Base-by-base conservation (phyloP, 2,113 vertebrate species). In the Alligator mississippiensis region DNA sequence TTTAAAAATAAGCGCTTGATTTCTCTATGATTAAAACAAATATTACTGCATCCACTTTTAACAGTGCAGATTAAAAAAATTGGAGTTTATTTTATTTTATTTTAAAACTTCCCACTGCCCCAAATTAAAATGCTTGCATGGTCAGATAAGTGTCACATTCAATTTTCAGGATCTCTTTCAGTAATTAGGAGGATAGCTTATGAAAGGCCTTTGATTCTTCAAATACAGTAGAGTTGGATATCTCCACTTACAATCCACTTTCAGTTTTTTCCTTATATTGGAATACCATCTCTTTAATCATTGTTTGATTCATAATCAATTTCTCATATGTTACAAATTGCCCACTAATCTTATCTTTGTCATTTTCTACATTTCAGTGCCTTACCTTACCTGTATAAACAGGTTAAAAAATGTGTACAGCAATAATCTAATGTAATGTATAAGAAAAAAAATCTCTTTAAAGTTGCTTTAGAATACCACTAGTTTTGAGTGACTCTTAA, bases 281-380 rank as follows among this genome's bases (percentile, higher is more conserved):
- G 55, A 93, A 38, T 55, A 82, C 81, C n/a, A 47, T 8, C 9
- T 5, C 22, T 89, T 30, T 58, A 82, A 68, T 17, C 6, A 18
- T 9, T 85, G 11, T 77, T 88, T 70, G 21, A 68, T 80, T 88
- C 60, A 88, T 80, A 83, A 60, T 28, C 63, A 28, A 27, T 6
- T 27, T 27, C 63, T 38, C 17, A 2, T 62, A 84, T 68, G 30
- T 62, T 90, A n/a, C 77, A 89, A 92, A 18, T 1, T 27, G 34
- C 28, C 54, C 82, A 47, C 54, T 85, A 82, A 82, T 90, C 89
- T 91, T 66, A 66, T 66, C 63, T 66, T 92, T 76, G 60, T 86
- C 38, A 89, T 79, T 89, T 86, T 88, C 19, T 55, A 28, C 63
- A 3, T 90, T 61, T 72, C 60, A 92, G 61, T 18, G 55, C 88